Evolutionary conservation across 2,888 invertebrate species (phyloP).

Genomic region (Eupelmus urozonus): DNA sequence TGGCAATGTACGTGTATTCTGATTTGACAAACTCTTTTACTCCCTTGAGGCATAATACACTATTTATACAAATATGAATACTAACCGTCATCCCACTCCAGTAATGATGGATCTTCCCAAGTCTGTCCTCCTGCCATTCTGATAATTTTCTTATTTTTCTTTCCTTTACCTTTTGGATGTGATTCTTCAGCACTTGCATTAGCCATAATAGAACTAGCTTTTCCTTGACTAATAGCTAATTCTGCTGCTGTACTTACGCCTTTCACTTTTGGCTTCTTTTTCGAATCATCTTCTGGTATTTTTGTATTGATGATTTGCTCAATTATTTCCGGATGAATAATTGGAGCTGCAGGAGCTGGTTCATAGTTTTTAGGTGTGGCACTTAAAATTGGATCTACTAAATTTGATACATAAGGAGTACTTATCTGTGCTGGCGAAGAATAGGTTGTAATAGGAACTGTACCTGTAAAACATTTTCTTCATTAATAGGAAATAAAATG

Average conservation of each 20-base stretch:
- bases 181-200: slow-evolving; percentile 74
- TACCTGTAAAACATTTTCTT: slow-evolving; percentile 61
- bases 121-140: slow-evolving; percentile 95
- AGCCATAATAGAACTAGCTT: slow-evolving; percentile 76
- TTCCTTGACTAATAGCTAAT: slow-evolving; percentile 82
- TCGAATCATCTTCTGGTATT: slow-evolving; percentile 72
- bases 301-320: slow-evolving; percentile 75
- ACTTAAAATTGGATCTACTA: slow-evolving; percentile 72
- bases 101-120: slow-evolving; percentile 96
- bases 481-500: slow-evolving; percentile 26
- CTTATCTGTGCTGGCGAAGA: slow-evolving; percentile 76
- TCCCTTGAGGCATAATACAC: no score
- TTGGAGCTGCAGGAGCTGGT: slow-evolving; percentile 68
- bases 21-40: not conserved
- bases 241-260: slow-evolving; percentile 83
- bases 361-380: slow-evolving; percentile 78
- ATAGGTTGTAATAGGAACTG: slow-evolving; percentile 74
- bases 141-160: slow-evolving; percentile 86
- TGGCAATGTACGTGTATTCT: no score
- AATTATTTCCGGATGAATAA: slow-evolving; percentile 74
- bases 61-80: not conserved
- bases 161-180: slow-evolving; percentile 78
- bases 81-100: slow-evolving; percentile 95
- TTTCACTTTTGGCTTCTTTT: slow-evolving; percentile 82
- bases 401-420: slow-evolving; percentile 72